Base-by-base conservation (phyloP, 2,888 invertebrate genomes). In the Drosophila macrospina region DNA sequence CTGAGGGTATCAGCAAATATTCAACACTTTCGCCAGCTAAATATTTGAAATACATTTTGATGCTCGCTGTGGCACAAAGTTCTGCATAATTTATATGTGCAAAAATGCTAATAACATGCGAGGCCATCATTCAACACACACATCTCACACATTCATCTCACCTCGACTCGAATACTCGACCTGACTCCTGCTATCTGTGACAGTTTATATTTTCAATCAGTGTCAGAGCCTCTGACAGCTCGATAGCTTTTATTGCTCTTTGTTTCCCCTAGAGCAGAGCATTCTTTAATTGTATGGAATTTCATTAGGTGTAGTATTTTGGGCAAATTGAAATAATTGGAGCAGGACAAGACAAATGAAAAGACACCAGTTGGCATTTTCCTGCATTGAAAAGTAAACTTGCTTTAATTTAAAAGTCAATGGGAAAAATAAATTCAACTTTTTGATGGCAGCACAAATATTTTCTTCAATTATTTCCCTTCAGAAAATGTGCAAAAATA, bases 161-260 rank as follows among this genome's bases (percentile, higher is more conserved):
- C 13, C 24, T 42, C 41, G 7, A n/a, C n/a, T n/a, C n/a, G n/a
- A n/a, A n/a, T 13, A 11, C 34, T 60, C 39, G 16, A 41, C 16
- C 52, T 44, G 28, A 13, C 37, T n/a, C 36, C 34, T 55, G 59
- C 34, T 59, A 39, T 36, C 42, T 61, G 47, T 67, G 81, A 69
- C 64, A 74, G 67, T 78, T 76, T 78, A 74, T 74, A 73, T 85
- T 81, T 88, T 85, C 86, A 85, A 88, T 88, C 87, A 86, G 61
- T 85, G 87, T 78, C 87, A 88, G 32, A 63, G 45, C 42, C 30
- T 52, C 64, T 73, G 78, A 73, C 73, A 84, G 69, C 63, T 54
- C 69, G 69, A 64, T 74, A 66, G 62, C 44, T 82, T 82, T 85
- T 75, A 82, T 85, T 70, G 72, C 72, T 62, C 45, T 77, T 50